Conservation (phyloP, 1,140 invertebrate genomes). For the Calephelis virginiensis region DNA sequence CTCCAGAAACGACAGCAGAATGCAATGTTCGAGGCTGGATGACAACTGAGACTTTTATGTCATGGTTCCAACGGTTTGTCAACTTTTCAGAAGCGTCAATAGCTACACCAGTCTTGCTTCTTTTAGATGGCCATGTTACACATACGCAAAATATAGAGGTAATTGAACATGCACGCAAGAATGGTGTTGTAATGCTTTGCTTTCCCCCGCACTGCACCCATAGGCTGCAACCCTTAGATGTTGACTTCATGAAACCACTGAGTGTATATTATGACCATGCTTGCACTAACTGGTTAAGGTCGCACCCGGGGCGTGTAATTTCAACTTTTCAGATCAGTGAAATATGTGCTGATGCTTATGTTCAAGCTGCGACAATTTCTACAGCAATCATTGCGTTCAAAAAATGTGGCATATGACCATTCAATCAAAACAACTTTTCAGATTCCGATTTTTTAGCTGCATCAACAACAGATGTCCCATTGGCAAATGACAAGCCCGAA, state of each 20-base stretch:
- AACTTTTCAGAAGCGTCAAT: constrained; percentile 36
- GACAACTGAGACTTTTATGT: constrained; percentile 39
- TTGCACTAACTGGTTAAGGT: constrained; percentile 32
- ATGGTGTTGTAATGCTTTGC: constrained; percentile 40
- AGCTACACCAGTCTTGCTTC: constrained; percentile 41
- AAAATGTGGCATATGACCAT: constrained; percentile 29
- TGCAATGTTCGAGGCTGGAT: constrained; percentile 53
- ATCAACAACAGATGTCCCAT: background rate
- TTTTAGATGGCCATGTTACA: constrained; percentile 48
- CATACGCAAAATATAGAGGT: constrained; percentile 40
- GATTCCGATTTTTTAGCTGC: constrained; percentile 26
- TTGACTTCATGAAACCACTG: constrained; percentile 54
- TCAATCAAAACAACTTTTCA: constrained; percentile 25
- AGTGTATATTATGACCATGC: constrained; percentile 48
- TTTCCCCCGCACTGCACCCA: constrained; percentile 61
- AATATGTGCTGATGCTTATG: constrained; percentile 51
- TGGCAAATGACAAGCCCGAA: constrained; percentile 1
- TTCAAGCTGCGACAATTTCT: constrained; percentile 49
- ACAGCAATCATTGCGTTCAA: constrained; percentile 35
- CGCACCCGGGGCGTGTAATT: constrained; percentile 34
- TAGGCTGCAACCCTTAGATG: constrained; percentile 51
- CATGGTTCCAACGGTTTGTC: constrained; percentile 46
- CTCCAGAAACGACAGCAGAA: constrained; percentile 25
- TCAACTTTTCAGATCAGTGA: constrained; percentile 44
- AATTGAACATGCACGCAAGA: constrained; percentile 37